These are phyloP conservation scores for Semicossyphus pulcher DNA, from an alignment of 2,113 vertebrate genomes.

Conservation along the genomic window DNA sequence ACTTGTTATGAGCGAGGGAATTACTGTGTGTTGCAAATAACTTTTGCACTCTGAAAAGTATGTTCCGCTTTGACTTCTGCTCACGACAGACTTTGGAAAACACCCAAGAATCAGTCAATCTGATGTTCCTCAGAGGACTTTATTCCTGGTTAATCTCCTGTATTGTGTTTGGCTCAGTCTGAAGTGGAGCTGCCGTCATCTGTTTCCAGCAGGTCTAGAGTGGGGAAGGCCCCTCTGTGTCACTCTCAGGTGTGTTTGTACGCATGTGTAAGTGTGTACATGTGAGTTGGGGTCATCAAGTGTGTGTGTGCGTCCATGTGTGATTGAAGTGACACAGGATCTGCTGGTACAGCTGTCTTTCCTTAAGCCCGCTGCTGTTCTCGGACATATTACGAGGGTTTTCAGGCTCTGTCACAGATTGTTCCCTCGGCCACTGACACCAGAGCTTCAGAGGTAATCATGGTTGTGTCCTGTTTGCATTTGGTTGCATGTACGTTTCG, in stretches of 20 bases:
- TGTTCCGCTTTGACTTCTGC: neutral
- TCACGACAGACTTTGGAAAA: neutral
- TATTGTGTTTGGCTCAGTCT: conserved; percentile 7
- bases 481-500: too few relatives aligned
- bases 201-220: conserved; percentile 54
- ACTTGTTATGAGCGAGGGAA: conserved; percentile 2
- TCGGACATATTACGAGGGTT: conserved; percentile 20
- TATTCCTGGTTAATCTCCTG: neutral
- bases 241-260: conserved; percentile 56
- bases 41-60: neutral
- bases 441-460: conserved; percentile 17
- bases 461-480: conserved; percentile 14
- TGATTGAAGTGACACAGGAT: conserved; percentile 28
- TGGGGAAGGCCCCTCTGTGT: conserved; percentile 44
- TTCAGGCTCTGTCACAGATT: conserved; percentile 13
- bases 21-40: conserved; percentile 18
- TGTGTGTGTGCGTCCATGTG: conserved; percentile 15
- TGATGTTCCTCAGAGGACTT: neutral
- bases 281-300: conserved; percentile 1
- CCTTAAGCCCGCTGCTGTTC: conserved; percentile 19
- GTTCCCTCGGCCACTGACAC: neutral
- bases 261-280: neutral
- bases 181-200: conserved; percentile 36
- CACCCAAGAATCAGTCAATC: neutral
- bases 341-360: conserved; percentile 23